Conservation (phyloP, 1,140 invertebrate species). For the Saccostrea cuccullata region DNA sequence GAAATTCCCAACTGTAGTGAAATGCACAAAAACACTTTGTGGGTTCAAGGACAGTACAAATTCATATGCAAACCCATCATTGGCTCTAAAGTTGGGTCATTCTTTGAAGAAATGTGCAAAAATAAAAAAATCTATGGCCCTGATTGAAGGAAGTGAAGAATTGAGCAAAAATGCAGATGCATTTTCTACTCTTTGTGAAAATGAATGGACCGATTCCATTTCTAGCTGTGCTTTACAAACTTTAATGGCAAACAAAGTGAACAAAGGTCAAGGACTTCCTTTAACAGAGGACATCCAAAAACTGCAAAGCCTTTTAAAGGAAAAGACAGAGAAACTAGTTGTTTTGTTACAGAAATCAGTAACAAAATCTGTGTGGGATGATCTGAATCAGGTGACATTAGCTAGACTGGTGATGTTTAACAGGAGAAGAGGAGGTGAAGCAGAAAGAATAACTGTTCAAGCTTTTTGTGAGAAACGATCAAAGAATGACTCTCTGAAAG, state of each 20-base stretch:
- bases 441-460: slow-evolving; percentile 54
- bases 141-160: slow-evolving; percentile 38
- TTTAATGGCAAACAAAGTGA: slow-evolving; percentile 49
- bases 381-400: slow-evolving; percentile 50
- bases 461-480: slow-evolving; percentile 37
- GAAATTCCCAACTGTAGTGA: slow-evolving; percentile 48
- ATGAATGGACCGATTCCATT: slow-evolving; percentile 52
- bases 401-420: slow-evolving; percentile 60
- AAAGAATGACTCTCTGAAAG: slow-evolving; percentile 45
- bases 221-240: slow-evolving; percentile 54
- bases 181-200: slow-evolving; percentile 49
- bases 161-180: slow-evolving; percentile 47
- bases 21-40: slow-evolving; percentile 51
- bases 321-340: slow-evolving; percentile 35
- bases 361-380: slow-evolving; percentile 39
- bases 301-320: slow-evolving; percentile 49
- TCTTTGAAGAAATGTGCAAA: slow-evolving; percentile 57
- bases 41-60: slow-evolving; percentile 49
- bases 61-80: slow-evolving; percentile 54
- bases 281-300: slow-evolving; percentile 57
- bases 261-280: slow-evolving; percentile 51
- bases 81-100: slow-evolving; percentile 59
- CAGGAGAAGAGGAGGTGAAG: slow-evolving; percentile 58
- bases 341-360: slow-evolving; percentile 12
- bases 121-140: slow-evolving; percentile 52